These are phyloP conservation scores for Acronicta aceris DNA, from an alignment of 2,888 invertebrate species.

Conservation along the genomic window DNA sequence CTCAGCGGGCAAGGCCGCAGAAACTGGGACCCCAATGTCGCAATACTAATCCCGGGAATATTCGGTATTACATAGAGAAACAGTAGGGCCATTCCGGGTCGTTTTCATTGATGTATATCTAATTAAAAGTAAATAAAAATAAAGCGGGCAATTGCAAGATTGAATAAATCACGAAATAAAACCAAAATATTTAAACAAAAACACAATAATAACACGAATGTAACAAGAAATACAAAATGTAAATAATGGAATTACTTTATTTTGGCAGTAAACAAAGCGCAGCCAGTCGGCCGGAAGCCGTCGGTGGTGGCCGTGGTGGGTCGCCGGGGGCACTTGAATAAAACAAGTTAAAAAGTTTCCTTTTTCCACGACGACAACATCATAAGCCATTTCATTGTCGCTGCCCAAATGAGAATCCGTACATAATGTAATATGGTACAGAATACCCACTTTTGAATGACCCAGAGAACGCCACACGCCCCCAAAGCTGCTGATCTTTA, in stretches of 20 bases:
- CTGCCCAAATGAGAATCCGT: conserved; percentile 38
- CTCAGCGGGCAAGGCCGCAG: background rate
- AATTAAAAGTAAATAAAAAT: no score
- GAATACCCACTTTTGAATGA: conserved; percentile 5
- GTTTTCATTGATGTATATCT: background rate
- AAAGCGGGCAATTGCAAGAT: no score
- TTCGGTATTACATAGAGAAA: conserved; percentile 2
- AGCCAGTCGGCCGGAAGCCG: background rate
- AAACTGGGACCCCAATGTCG: conserved; percentile 24
- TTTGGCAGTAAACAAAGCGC: conserved; percentile 30
- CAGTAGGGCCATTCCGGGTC: conserved; percentile 1
- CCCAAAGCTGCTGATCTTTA: no score
- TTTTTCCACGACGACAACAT: conserved; percentile 44
- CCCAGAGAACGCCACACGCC: background rate
- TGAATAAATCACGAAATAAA: no score
- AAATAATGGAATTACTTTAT: conserved; percentile 33
- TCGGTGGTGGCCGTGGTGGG: background rate
- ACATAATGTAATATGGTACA: background rate
- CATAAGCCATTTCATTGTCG: conserved; percentile 51
- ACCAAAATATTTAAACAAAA: no score
- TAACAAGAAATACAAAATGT: background rate
- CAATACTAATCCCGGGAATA: conserved; percentile 38
- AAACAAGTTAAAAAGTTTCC: conserved; percentile 50
- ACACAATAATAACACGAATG: background rate
- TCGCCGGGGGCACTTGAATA: conserved; percentile 5